Conservation (phyloP, 2,113 vertebrate species). For the Oryzias celebensis region DNA sequence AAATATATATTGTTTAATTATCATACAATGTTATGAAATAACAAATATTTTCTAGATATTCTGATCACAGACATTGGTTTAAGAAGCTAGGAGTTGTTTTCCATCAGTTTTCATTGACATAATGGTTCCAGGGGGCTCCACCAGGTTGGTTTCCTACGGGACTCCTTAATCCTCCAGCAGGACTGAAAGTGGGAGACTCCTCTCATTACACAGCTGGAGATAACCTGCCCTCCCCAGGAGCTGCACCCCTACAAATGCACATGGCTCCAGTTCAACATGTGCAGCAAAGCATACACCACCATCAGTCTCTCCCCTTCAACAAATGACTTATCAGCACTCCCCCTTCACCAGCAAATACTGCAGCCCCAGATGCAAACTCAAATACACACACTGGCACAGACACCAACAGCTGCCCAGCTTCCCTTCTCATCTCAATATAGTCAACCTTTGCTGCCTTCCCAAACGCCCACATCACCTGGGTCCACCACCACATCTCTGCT, state of each 20-base stretch:
- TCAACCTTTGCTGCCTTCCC: conserved; percentile 68
- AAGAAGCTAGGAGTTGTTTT: background rate
- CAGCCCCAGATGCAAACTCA: conserved; percentile 74
- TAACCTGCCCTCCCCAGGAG: conserved; percentile 50
- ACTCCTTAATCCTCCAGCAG: conserved; percentile 55
- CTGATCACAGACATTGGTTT: conserved; percentile 1
- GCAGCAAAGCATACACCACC: conserved; percentile 69
- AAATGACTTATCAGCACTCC: conserved; percentile 72
- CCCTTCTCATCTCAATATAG: conserved; percentile 59
- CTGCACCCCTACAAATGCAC: conserved; percentile 60
- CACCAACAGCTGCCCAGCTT: conserved; percentile 49
- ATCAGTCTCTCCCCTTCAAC: conserved; percentile 68
- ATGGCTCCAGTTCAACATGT: conserved; percentile 68
- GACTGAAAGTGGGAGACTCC: conserved; percentile 54
- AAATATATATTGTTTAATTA: too few relatives aligned
- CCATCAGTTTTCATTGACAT: conserved; percentile 14
- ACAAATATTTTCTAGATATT: background rate
- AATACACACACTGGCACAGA: conserved; percentile 61
- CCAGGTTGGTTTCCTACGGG: conserved; percentile 73
- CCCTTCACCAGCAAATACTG: conserved; percentile 64
- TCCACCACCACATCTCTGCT: conserved; percentile 37
- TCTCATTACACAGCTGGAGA: conserved; percentile 62
- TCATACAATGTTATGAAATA: background rate
- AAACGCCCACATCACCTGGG: conserved; percentile 50
- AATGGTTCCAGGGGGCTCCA: conserved; percentile 55